Percentiles rank a stretch among this genome's conserved stretches.
Evolutionary conservation across 2,797 vertebrate genomes (phyloP).

Genomic region (Eidolon dupreanum): DNA sequence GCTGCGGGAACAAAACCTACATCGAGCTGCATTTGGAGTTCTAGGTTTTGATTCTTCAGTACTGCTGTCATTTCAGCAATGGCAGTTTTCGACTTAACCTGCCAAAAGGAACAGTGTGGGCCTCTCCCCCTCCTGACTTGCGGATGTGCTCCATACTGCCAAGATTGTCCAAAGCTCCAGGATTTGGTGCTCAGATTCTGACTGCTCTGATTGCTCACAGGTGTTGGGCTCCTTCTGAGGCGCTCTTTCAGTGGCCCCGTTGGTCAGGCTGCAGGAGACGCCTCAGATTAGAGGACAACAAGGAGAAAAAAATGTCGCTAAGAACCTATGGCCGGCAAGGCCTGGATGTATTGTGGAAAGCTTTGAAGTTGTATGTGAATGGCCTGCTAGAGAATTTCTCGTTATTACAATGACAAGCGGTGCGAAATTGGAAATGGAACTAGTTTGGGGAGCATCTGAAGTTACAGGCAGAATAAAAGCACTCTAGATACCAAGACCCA

Average conservation of each 20-base stretch:
- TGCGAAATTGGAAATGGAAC: background rate
- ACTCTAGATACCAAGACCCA: background rate
- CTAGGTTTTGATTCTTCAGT: background rate
- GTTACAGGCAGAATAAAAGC: background rate
- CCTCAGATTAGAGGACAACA: background rate
- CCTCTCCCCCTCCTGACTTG: background rate
- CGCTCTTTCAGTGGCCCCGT: background rate
- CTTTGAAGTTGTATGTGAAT: background rate
- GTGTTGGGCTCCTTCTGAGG: background rate
- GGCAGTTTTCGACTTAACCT: background rate
- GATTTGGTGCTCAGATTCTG: background rate
- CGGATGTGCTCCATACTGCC: background rate
- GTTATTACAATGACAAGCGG: background rate
- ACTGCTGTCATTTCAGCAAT: background rate
- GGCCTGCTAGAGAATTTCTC: background rate
- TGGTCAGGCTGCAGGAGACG: background rate
- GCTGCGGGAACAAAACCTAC: background rate
- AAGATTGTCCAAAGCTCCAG: background rate
- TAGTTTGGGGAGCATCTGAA: background rate
- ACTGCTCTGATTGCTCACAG: conserved; percentile 26
- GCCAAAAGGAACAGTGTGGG: background rate
- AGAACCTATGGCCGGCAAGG: background rate
- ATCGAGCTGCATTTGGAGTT: background rate
- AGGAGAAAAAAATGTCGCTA: background rate
- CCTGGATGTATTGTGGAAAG: background rate